Conservation (phyloP, 1,140 invertebrate species). For the Drosophila aff. region DNA sequence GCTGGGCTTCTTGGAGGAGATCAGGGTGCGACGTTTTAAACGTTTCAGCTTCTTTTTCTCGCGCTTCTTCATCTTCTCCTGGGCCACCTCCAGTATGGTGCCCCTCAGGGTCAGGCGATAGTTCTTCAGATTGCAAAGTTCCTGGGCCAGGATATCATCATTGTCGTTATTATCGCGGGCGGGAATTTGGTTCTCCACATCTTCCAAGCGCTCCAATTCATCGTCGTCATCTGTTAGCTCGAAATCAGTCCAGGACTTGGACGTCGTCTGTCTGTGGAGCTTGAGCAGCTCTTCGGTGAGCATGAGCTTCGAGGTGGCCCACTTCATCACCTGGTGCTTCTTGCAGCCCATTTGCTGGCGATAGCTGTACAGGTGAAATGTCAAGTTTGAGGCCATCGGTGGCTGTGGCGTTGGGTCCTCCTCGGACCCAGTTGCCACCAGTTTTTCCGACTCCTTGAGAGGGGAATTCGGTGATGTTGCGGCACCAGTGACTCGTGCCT, state of each 20-base stretch:
- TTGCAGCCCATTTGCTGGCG: constrained; percentile 64
- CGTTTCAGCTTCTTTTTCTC: constrained; percentile 67
- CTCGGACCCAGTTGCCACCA: background rate
- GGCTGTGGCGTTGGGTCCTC: background rate
- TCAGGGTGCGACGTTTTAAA: constrained; percentile 63
- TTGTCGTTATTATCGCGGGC: background rate
- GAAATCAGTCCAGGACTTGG: constrained; percentile 44
- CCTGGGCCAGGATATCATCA: constrained; percentile 11
- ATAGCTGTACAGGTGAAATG: constrained; percentile 62
- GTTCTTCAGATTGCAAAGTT: constrained; percentile 42
- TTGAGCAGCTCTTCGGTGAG: constrained; percentile 74
- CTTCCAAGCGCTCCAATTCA: constrained; percentile 12
- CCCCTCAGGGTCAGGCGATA: constrained; percentile 52
- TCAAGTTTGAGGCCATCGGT: constrained; percentile 23
- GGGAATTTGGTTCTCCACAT: constrained; percentile 41
- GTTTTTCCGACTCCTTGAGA: constrained; percentile 7
- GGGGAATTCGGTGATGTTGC: constrained; percentile 1
- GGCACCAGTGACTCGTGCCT: constrained; percentile 10
- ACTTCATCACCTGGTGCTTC: constrained; percentile 65
- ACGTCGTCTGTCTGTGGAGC: constrained; percentile 16
- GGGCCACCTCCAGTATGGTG: constrained; percentile 60
- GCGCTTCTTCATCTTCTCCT: constrained; percentile 58
- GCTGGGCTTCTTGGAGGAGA: constrained; percentile 74
- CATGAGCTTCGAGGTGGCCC: constrained; percentile 67
- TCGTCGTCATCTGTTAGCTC: constrained; percentile 59